Evolutionary conservation across 2,797 vertebrate genomes (phyloP).

Genomic region (Novumbra hubbsi): DNA sequence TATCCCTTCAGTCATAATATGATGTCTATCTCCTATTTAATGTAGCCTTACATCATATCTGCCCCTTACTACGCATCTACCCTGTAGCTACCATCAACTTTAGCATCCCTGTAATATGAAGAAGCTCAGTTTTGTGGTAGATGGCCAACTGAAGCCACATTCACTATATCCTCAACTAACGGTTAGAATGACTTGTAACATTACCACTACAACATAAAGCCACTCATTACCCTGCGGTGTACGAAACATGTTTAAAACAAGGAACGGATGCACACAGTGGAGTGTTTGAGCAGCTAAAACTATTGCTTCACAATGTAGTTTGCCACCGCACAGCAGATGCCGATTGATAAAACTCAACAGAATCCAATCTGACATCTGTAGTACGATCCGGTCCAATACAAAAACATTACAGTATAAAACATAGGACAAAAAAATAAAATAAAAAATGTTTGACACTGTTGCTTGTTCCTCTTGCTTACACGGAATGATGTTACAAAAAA

Average conservation of each 20-base stretch:
- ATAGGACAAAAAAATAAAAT: conserved; percentile 27
- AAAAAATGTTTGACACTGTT: conserved; percentile 37
- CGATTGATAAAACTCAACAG: not conserved
- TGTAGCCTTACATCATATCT: conserved; percentile 47
- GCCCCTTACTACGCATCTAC: no score
- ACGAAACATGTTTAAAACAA: conserved; percentile 29
- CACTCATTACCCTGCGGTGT: conserved; percentile 22
- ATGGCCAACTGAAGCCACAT: conserved; percentile 27
- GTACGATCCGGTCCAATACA: conserved; percentile 12
- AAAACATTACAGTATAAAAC: conserved; percentile 54
- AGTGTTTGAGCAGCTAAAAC: not conserved
- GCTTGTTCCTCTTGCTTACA: conserved; percentile 41
- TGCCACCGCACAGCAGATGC: not conserved
- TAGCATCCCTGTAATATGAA: conserved; percentile 38
- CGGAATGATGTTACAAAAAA: conserved; percentile 18
- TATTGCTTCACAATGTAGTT: conserved; percentile 25
- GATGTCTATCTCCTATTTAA: conserved; percentile 27
- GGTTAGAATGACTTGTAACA: conserved; percentile 30
- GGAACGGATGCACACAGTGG: conserved; percentile 33
- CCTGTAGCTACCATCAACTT: no score
- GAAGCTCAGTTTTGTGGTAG: conserved; percentile 44
- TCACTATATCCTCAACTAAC: conserved; percentile 39
- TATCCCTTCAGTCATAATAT: not conserved
- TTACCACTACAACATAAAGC: conserved; percentile 33
- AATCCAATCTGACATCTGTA: not conserved